Conservation (phyloP, 2,888 invertebrate species). For the Clistopyga incitator region DNA sequence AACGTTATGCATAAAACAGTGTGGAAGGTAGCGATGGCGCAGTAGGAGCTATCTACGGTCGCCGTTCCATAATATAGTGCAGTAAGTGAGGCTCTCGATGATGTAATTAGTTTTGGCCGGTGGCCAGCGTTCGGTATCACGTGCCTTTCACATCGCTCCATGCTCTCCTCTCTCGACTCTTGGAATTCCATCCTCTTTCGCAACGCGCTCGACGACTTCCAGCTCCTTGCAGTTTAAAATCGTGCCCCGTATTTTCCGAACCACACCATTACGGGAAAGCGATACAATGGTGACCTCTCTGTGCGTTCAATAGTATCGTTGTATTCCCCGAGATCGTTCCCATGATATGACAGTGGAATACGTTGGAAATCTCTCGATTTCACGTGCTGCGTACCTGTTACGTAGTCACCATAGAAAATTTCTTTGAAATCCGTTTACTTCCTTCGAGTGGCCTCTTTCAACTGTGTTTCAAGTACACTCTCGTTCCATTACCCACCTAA, state of each 20-base stretch:
- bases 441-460: constrained; percentile 13
- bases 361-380: not conserved
- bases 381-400: not conserved
- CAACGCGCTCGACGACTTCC: not conserved
- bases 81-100: constrained; percentile 62
- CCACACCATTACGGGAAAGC: not conserved
- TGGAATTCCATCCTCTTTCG: constrained; percentile 17
- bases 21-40: constrained; percentile 6
- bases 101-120: constrained; percentile 66
- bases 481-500: not conserved
- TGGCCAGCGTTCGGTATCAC: constrained; percentile 63
- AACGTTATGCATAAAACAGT: constrained; percentile 5
- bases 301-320: not conserved
- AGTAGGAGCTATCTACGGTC: constrained; percentile 41
- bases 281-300: not conserved
- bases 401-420: not conserved
- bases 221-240: constrained; percentile 15
- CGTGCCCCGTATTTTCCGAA: not conserved
- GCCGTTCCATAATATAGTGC: constrained; percentile 36
- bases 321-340: not conserved
- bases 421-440: constrained; percentile 19
- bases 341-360: not conserved
- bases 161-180: constrained; percentile 38
- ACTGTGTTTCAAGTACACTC: constrained; percentile 14
- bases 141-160: constrained; percentile 52